phyloP scores from a whole-genome alignment of 2,797 vertebrate species.

The Tamandua tetradactyla region DNA sequence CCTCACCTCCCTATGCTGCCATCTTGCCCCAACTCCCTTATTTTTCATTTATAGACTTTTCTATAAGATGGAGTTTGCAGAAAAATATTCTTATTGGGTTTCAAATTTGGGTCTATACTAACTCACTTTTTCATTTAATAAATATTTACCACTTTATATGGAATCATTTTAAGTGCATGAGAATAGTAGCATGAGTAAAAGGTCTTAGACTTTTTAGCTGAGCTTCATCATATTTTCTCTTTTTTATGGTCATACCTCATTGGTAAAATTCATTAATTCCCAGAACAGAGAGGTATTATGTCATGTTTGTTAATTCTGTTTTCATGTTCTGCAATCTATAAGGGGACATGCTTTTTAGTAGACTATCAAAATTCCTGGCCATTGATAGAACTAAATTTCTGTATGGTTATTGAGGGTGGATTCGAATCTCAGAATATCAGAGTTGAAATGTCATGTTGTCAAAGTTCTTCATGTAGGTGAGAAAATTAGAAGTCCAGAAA shows the following conservation, averaged over 20 bases:
- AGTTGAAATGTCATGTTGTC: neutral
- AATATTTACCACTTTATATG: neutral
- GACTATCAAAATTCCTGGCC: neutral
- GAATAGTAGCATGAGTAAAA: neutral
- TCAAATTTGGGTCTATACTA: conserved; percentile 11
- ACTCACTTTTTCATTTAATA: neutral
- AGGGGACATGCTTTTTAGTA: neutral
- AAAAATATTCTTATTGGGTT: neutral
- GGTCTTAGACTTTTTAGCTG: neutral
- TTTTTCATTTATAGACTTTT: neutral
- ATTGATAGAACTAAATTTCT: neutral
- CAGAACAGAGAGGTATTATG: neutral
- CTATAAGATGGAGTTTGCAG: neutral
- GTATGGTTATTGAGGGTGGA: neutral
- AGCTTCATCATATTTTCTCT: neutral
- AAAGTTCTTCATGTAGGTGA: neutral
- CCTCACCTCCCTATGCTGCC: no score
- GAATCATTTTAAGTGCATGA: neutral
- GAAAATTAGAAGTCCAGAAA: neutral
- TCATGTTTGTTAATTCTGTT: neutral
- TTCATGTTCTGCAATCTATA: neutral
- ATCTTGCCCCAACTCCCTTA: no score
- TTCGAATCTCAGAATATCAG: neutral
- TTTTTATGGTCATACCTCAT: neutral
- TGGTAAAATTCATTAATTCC: conserved; percentile 12